Evolutionary conservation across 1,140 invertebrate species (phyloP).

Genomic region (Paralvinella palmiformis): DNA sequence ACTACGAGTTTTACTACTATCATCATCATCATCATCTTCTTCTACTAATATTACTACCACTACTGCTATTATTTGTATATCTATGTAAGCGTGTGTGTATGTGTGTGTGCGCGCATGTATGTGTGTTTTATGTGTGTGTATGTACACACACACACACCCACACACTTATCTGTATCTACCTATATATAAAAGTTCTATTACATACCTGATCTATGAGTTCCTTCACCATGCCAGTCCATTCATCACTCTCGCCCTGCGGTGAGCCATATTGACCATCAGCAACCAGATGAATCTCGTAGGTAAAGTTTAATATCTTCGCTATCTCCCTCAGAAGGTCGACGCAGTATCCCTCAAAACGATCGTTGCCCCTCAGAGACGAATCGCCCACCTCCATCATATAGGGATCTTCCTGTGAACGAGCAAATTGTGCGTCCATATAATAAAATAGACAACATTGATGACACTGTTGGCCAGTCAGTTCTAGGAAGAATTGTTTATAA

Average conservation of each 20-base stretch:
- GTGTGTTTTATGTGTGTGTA: neutral
- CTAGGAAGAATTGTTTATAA: neutral
- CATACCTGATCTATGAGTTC: slow-evolving; percentile 46
- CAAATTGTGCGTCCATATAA: no score
- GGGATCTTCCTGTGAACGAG: slow-evolving; percentile 18
- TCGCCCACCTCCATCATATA: slow-evolving; percentile 19
- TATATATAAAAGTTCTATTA: neutral
- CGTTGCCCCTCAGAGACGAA: slow-evolving; percentile 10
- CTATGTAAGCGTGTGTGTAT: neutral
- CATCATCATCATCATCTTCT: neutral
- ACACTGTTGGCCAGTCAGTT: neutral
- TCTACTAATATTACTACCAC: neutral
- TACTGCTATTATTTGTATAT: neutral
- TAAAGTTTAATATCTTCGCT: slow-evolving; percentile 64
- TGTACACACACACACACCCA: neutral
- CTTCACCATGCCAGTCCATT: slow-evolving; percentile 48
- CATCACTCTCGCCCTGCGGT: slow-evolving; percentile 62
- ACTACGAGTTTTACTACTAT: no score
- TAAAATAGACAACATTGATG: no score
- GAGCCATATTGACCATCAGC: slow-evolving; percentile 89
- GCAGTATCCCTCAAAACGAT: slow-evolving; percentile 22
- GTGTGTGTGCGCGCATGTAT: neutral
- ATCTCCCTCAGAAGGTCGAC: slow-evolving; percentile 26
- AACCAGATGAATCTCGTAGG: slow-evolving; percentile 80
- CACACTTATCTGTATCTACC: neutral